These are phyloP conservation scores for Fratercula arctica DNA, from an alignment of 2,797 vertebrate genomes.

Conservation along the genomic window DNA sequence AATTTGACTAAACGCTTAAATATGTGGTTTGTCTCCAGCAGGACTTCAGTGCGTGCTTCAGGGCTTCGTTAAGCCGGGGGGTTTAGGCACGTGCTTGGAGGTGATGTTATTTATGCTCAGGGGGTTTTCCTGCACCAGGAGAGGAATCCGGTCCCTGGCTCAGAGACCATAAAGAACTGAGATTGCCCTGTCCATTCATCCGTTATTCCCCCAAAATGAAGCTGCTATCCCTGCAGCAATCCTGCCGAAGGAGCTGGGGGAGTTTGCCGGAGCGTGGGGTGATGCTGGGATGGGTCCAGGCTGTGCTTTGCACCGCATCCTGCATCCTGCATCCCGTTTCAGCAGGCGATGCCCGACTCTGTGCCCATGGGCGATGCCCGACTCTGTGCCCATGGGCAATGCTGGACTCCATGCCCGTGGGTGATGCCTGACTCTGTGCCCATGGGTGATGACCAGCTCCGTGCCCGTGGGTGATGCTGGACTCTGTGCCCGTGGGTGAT, in stretches of 20 bases:
- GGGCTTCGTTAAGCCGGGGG: neutral
- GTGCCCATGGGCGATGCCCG: fast-evolving
- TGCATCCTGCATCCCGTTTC: neutral
- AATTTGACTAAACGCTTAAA: neutral
- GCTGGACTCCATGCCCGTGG: neutral
- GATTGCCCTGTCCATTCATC: neutral
- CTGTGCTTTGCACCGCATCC: neutral
- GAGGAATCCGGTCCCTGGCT: neutral
- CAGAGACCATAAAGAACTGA: neutral
- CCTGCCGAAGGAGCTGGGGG: fast-evolving
- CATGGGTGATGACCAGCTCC: neutral
- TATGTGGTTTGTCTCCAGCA: neutral
- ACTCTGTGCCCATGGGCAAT: fast-evolving
- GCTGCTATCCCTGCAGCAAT: neutral
- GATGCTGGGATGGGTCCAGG: neutral
- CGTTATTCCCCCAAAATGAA: neutral
- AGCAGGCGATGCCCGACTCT: neutral
- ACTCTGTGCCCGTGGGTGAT: neutral
- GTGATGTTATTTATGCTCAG: neutral
- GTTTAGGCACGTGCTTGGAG: neutral
- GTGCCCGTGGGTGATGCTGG: fast-evolving
- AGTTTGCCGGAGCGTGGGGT: fast-evolving
- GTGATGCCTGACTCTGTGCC: neutral
- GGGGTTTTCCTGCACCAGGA: neutral
- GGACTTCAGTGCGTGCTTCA: neutral